Evolutionary conservation across 1,140 invertebrate genomes (phyloP), one percentile per base, ranked within the genome.

Genomic region (Chelonus insularis): DNA sequence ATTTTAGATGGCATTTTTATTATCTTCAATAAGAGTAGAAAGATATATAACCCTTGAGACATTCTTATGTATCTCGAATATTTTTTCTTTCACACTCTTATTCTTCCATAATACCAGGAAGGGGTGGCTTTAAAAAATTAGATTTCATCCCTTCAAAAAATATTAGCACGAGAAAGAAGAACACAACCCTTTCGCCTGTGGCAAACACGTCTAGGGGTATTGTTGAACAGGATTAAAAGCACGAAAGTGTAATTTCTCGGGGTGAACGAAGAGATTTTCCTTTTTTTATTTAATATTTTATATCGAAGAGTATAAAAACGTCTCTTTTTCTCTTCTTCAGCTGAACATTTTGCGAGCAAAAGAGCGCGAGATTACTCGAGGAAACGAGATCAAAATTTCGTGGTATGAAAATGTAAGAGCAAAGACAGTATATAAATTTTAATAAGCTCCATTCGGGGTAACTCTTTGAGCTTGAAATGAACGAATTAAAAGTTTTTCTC

Each of bases 1-100:
- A 81, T 81, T 81, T 80, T 74, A 80, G 73, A 78, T 78, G 77
- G 72, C 69, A 68, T 73, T 81, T 81, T 81, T 79, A 79, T 81
- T 77, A 79, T 71, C 72, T 74, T 75, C 75, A 75, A 76, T 72
- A 75, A 72, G 72, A 72, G 57, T 41, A 29, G 50, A 50, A 47
- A 45, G 16, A 48, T 36, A n/a, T 52, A 41, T 34, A 29, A 43
- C 39, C 16, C 25, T 9, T 18, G 12, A 45, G n/a, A 41, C 18
- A 39, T 18, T 16, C 37, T 48, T 48, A 47, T 51, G 25, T 29
- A 57, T 54, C 32, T 23, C 54, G 21, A 34, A 32, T 43, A 39
- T 55, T 51, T 55, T 41, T 60, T 50, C 55, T 47, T 39, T 21
- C 2, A 52, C n/a, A 34, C 18, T 41, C 29, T 20, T 34, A 23